Conservation (phyloP, 2,888 invertebrate genomes). For the Eupeodes luniger region DNA sequence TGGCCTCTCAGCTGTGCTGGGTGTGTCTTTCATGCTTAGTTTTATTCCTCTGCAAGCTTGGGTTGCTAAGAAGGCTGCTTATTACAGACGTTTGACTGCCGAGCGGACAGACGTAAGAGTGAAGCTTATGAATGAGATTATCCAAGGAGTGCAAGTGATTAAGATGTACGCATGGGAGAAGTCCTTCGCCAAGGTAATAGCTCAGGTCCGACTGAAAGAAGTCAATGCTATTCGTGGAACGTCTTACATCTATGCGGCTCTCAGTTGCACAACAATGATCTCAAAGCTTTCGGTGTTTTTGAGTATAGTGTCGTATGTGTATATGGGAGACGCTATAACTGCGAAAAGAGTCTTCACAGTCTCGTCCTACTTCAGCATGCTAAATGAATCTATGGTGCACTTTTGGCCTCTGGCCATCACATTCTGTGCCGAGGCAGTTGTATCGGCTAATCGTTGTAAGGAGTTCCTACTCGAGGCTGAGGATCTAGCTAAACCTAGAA, state of each 20-base stretch:
- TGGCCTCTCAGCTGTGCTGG: slow-evolving; percentile 88
- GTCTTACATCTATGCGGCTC: slow-evolving; percentile 88
- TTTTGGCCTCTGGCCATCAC: slow-evolving; percentile 92
- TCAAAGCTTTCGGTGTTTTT: slow-evolving; percentile 92
- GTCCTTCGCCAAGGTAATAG: slow-evolving; percentile 90
- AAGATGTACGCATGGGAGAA: slow-evolving; percentile 96
- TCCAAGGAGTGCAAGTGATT: slow-evolving; percentile 92
- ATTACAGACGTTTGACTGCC: slow-evolving; percentile 89
- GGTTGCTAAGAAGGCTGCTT: slow-evolving; percentile 88
- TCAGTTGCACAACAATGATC: slow-evolving; percentile 90
- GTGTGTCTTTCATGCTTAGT: slow-evolving; percentile 88
- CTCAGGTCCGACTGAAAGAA: slow-evolving; percentile 89
- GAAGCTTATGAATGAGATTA: slow-evolving; percentile 94
- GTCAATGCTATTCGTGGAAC: slow-evolving; percentile 88
- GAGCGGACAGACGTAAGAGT: slow-evolving; percentile 93
- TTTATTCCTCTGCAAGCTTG: slow-evolving; percentile 91
- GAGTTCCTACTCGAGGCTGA: slow-evolving; percentile 85
- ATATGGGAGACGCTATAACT: slow-evolving; percentile 87
- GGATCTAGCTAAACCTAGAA: slow-evolving; percentile 78
- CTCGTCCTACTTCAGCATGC: slow-evolving; percentile 91
- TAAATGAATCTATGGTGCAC: slow-evolving; percentile 91
- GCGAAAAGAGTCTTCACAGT: slow-evolving; percentile 92
- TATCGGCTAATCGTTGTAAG: slow-evolving; percentile 90
- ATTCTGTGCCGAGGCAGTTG: slow-evolving; percentile 90
- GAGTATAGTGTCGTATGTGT: slow-evolving; percentile 89